Conservation (phyloP, 1,140 invertebrate genomes). For the Bemisia tabaci region DNA sequence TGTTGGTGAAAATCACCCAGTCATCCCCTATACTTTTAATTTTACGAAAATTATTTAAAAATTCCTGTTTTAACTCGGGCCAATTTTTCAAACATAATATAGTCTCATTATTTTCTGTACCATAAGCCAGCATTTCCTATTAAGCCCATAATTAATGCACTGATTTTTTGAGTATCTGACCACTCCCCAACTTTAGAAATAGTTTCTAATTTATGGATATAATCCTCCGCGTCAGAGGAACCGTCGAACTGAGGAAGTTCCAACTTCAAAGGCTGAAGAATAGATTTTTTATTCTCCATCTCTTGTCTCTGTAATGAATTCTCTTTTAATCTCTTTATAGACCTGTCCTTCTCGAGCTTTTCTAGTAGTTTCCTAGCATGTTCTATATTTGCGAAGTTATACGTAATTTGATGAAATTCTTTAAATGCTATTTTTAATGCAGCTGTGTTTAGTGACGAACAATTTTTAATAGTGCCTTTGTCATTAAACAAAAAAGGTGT, state of each 20-base stretch:
- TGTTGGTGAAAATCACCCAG: neutral
- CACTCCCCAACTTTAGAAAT: neutral
- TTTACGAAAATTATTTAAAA: neutral
- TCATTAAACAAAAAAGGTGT: too few species aligned
- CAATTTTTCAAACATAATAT: neutral
- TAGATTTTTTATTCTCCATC: too few species aligned
- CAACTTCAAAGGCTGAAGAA: neutral
- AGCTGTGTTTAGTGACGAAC: too few species aligned
- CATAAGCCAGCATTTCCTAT: neutral
- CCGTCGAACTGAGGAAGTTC: neutral
- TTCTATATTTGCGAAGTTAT: too few species aligned
- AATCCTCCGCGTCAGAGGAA: neutral
- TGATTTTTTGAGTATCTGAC: neutral
- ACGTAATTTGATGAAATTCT: too few species aligned
- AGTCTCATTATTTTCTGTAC: neutral
- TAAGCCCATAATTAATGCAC: neutral
- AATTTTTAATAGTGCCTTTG: too few species aligned
- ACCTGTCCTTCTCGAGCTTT: too few species aligned
- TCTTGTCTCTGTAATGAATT: too few species aligned
- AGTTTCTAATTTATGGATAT: neutral
- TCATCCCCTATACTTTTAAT: neutral
- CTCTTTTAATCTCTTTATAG: too few species aligned
- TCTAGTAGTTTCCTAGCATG: too few species aligned
- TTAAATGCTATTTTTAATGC: too few species aligned
- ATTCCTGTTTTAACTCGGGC: neutral